phyloP scores from a whole-genome alignment of 2,888 invertebrate species.

The Oscheius sp. region DNA sequence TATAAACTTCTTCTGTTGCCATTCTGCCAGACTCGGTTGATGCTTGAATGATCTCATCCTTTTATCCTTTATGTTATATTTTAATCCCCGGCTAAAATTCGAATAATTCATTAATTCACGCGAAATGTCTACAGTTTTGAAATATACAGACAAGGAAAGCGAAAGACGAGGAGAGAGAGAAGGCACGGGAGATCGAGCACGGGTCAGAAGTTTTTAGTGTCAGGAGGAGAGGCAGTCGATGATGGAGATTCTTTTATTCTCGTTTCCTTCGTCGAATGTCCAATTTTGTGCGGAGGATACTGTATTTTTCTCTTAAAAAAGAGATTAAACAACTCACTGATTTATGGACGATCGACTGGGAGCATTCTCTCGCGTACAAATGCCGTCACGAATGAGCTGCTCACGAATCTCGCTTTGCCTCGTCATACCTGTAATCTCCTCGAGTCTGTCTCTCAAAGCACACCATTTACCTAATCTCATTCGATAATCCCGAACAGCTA shows the following conservation, averaged over 20 bases:
- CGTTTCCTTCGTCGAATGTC: slow-evolving; percentile 56
- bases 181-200: slow-evolving; percentile 1
- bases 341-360: slow-evolving; percentile 68
- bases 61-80: no score
- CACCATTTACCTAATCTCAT: slow-evolving; percentile 26
- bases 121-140: no score
- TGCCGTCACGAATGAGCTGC: slow-evolving; percentile 64
- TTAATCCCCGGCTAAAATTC: no score
- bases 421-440: slow-evolving; percentile 55
- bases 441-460: neutral
- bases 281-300: slow-evolving; percentile 68
- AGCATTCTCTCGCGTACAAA: slow-evolving; percentile 64
- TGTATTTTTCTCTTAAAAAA: slow-evolving; percentile 39
- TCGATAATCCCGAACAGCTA: slow-evolving; percentile 67
- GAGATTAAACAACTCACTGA: slow-evolving; percentile 52
- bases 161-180: neutral
- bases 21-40: no score
- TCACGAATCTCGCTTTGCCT: slow-evolving; percentile 68
- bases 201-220: neutral
- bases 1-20: no score
- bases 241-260: slow-evolving; percentile 11
- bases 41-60: no score
- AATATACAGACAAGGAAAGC: neutral
- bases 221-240: neutral
- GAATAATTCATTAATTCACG: no score